phyloP scores from a whole-genome alignment of 30 jellyfish, hydroid and myxozoan species.

The Haliclystus octoradiatus region DNA sequence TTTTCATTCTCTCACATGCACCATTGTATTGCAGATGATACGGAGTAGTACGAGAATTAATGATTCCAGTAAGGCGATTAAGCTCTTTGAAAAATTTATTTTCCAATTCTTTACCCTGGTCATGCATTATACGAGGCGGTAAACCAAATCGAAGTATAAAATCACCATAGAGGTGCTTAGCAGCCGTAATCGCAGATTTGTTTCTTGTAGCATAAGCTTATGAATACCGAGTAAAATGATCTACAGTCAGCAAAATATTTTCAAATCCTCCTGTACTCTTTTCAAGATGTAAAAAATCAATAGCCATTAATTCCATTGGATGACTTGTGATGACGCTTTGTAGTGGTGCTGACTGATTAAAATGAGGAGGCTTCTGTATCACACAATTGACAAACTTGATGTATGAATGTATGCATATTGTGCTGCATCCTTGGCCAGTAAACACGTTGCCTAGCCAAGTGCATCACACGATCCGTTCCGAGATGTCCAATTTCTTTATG shows the following conservation, averaged over 20 bases:
- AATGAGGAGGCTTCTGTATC: conserved; percentile 18
- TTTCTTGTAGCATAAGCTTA: conserved; percentile 45
- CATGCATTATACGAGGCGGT: conserved; percentile 22
- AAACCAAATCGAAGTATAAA: conserved; percentile 28
- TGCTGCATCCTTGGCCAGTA: conserved; percentile 31
- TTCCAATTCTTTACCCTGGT: conserved; percentile 39
- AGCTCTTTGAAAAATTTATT: conserved; percentile 13
- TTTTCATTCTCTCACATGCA: conserved; percentile 23
- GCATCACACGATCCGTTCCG: conserved; percentile 13
- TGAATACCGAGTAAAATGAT: conserved; percentile 45
- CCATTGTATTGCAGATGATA: conserved; percentile 45
- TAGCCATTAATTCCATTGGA: conserved; percentile 19
- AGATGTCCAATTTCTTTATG: conserved; percentile 29
- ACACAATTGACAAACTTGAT: too few relatives aligned
- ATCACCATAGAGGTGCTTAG: conserved; percentile 10
- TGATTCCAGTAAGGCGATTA: conserved; percentile 12
- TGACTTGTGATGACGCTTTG: conserved; percentile 6
- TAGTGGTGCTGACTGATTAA: conserved; percentile 18
- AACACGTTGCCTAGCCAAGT: conserved; percentile 15
- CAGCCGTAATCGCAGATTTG: conserved; percentile 30
- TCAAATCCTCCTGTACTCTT: conserved; percentile 31
- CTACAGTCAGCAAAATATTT: conserved; percentile 24
- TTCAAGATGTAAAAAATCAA: conserved; percentile 27
- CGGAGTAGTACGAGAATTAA: conserved; percentile 38
- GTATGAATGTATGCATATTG: too few relatives aligned